These are phyloP conservation scores for Spisula solida DNA, from an alignment of 2,888 invertebrate genomes.

Conservation along the genomic window DNA sequence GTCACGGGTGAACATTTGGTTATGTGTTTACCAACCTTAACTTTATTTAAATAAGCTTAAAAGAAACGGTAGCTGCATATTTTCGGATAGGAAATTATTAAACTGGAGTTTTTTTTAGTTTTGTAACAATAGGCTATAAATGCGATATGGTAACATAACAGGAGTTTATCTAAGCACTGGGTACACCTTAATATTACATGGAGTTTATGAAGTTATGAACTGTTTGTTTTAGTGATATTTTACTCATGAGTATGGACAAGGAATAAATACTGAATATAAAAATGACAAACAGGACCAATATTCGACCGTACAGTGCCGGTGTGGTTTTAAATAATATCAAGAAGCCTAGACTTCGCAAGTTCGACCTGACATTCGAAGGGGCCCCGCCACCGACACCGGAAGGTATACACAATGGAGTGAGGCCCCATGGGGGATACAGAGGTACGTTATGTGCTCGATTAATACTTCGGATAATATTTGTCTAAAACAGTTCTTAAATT, in stretches of 20 bases:
- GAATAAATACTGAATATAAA: neutral
- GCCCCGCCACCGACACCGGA: slow-evolving; percentile 62
- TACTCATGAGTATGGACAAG: neutral
- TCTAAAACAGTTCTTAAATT: neutral
- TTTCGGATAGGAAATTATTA: slow-evolving; percentile 26
- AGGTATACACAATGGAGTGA: slow-evolving; percentile 69
- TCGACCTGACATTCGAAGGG: slow-evolving; percentile 69
- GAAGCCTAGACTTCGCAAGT: slow-evolving; percentile 61
- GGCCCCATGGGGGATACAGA: slow-evolving; percentile 75
- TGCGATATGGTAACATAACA: slow-evolving; percentile 39
- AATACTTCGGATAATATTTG: neutral
- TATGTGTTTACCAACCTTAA: slow-evolving; percentile 41
- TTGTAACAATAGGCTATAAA: neutral
- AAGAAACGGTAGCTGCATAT: slow-evolving; percentile 42
- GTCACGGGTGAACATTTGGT: slow-evolving; percentile 33
- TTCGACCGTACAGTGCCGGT: slow-evolving; percentile 62
- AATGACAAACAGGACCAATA: slow-evolving; percentile 66
- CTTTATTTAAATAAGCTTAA: slow-evolving; percentile 53
- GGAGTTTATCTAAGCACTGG: neutral
- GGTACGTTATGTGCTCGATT: slow-evolving; percentile 57
- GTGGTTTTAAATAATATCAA: slow-evolving; percentile 66
- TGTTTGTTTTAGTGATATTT: neutral
- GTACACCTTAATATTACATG: neutral
- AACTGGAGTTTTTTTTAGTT: neutral
- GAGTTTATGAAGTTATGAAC: slow-evolving; percentile 15